Evolutionary conservation across 2,797 vertebrate genomes (phyloP), one percentile per base, ranked within the genome.

Genomic region (Enteromius fasciolatus): DNA sequence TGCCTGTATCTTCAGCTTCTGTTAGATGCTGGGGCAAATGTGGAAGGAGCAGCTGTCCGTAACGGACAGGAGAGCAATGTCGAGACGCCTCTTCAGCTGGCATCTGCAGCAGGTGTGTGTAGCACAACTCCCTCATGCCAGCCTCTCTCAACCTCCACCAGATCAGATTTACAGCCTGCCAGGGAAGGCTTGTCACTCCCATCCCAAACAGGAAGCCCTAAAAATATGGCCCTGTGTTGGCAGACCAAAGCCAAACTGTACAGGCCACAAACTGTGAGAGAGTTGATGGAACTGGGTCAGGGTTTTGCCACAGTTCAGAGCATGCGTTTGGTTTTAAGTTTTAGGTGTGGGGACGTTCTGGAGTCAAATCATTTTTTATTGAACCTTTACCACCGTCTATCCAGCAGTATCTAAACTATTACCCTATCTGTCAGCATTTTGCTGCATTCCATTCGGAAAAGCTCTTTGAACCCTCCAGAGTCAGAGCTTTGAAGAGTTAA

Each of bases 51-150:
- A 0, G 96, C 96, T 0, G 93, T 96, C 17, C 96, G 92, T 84
- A 94, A 96, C 0, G 96, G 96, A 0, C 97, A 99, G 88, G 97
- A 98, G 92, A 97, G 93, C 89, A 96, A 94, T 0, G 95, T 97
- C 0, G 98, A 99, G 90, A 98, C 97, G 0, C 98, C 98, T 0
- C 90, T 99, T 63, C 98, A 99, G 93, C 94, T 99, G 90, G 97
- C 98, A 25, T 99, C 98, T 0, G 97, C 98, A 44, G 98, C 98
- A 90, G 98, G 98, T 99, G 93, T 86, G 91, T 69, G 17, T 61
- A 28, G 54, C 73, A 44, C 73, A 39, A 63, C 57, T 46, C 74
- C 23, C 25, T 48, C 15, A 36, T 17, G 2, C 18, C 25, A 52
- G 41, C 17, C 15, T 68, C 48, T 2, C 41, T 46, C 50, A 61